A percentile compares a stretch with the other conserved stretches of the same genome.
phyloP scores from a whole-genome alignment of 2,113 vertebrate species.

The Rhinichthys klamathensis region DNA sequence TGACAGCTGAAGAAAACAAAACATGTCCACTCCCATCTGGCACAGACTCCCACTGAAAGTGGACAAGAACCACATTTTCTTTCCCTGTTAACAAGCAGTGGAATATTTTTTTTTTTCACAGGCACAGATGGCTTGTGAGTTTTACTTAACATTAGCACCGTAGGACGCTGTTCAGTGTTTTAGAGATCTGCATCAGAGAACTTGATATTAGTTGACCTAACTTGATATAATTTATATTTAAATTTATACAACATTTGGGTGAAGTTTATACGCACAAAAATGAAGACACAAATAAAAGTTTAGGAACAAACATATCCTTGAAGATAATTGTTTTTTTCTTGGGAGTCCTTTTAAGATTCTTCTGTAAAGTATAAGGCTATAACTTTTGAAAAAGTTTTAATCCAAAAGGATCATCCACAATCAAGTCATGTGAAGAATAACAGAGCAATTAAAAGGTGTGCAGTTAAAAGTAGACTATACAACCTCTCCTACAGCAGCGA shows the following conservation, averaged over 20 bases:
- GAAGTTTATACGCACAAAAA: not conserved
- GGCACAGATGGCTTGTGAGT: conserved; percentile 30
- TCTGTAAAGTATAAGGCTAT: not conserved
- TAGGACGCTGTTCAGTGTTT: not conserved
- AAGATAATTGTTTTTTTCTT: not conserved
- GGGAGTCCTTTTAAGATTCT: not conserved
- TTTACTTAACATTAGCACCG: conserved; percentile 20
- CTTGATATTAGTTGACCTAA: not conserved
- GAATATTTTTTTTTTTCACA: not conserved
- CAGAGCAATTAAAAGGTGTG: not conserved
- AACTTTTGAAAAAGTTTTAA: not conserved
- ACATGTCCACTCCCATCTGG: conserved; percentile 40
- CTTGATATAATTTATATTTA: conserved; percentile 11
- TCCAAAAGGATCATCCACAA: not conserved
- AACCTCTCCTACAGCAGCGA: no score
- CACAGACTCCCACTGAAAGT: conserved; percentile 21
- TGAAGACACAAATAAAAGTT: not conserved
- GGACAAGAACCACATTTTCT: conserved; percentile 14
- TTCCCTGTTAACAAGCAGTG: conserved; percentile 31
- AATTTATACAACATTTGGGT: not conserved
- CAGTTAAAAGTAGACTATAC: not conserved
- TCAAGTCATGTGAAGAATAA: not conserved
- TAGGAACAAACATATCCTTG: not conserved
- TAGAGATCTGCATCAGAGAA: not conserved
- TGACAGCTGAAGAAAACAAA: conserved; percentile 44